phyloP scores from a whole-genome alignment of 2,113 vertebrate species.

The Rissa tridactyla region DNA sequence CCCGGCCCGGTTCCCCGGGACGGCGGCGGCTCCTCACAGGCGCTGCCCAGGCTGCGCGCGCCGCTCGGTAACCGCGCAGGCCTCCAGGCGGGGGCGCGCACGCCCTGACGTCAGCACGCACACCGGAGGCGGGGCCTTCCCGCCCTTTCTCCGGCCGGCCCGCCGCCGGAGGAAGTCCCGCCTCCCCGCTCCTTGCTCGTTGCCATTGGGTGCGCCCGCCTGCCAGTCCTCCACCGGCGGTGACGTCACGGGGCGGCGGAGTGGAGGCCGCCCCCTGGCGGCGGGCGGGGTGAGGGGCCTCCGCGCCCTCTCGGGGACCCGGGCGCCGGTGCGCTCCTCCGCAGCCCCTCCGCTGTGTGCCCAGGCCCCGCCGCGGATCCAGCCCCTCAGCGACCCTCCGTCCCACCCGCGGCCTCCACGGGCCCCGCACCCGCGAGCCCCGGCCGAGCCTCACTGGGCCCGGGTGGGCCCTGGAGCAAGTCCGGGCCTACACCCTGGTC shows the following conservation, averaged over 20 bases:
- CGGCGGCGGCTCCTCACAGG: neutral
- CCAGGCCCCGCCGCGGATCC: neutral
- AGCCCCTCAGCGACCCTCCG: no score
- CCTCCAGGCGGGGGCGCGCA: neutral
- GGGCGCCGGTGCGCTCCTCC: no score
- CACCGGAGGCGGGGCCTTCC: neutral
- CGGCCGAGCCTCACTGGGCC: neutral
- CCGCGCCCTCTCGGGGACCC: no score
- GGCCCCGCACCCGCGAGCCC: neutral
- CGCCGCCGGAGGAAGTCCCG: neutral
- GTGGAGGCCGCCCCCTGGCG: neutral
- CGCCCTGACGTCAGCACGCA: neutral
- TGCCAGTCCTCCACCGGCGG: neutral
- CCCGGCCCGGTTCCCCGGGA: neutral
- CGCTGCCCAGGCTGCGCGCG: neutral
- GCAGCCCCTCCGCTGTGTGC: neutral
- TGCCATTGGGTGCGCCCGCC: neutral
- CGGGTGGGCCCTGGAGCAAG: neutral
- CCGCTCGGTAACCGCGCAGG: neutral
- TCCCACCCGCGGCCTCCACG: neutral
- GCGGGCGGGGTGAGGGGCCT: no score
- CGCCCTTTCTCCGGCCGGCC: no score
- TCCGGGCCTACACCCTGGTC: neutral
- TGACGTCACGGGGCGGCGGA: neutral
- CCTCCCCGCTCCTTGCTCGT: rapidly evolving